phyloP scores from a whole-genome alignment of 2,888 invertebrate genomes.

The Glyphotaelius pellucidus region DNA sequence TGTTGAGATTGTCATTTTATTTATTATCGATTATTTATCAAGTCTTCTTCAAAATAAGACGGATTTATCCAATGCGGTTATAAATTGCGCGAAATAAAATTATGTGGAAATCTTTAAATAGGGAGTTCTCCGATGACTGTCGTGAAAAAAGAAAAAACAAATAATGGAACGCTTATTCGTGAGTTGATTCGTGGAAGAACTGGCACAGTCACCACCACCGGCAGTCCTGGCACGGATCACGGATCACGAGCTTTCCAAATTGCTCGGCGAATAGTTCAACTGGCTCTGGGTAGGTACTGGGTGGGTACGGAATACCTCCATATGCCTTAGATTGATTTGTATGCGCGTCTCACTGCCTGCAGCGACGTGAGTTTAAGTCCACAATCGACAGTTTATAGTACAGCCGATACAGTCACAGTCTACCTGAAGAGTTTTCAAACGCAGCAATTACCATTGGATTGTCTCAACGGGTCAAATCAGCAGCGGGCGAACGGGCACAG shows the following conservation, averaged over 20 bases:
- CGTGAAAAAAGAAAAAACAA: not conserved
- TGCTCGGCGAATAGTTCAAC: constrained; percentile 20
- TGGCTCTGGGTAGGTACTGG: not conserved
- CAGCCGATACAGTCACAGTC: not conserved
- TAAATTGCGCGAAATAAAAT: not conserved
- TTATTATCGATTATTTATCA: not conserved
- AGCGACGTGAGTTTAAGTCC: constrained; percentile 16
- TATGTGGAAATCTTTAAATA: not conserved
- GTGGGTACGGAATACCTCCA: constrained; percentile 12
- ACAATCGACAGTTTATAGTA: not conserved
- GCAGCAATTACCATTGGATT: constrained; percentile 40
- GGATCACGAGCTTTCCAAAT: constrained; percentile 13
- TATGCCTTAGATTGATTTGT: constrained; percentile 35
- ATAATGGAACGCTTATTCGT: constrained; percentile 1
- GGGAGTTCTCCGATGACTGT: not conserved
- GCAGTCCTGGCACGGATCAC: constrained; percentile 16
- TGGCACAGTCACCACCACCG: not conserved
- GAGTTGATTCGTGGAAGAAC: constrained; percentile 30
- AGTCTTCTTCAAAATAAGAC: not conserved
- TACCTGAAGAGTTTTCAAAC: constrained; percentile 30
- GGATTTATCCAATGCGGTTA: not conserved
- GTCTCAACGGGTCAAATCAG: constrained; percentile 3
- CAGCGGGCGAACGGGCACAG: not conserved
- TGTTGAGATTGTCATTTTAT: not conserved
- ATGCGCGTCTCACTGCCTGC: constrained; percentile 8